Percentiles rank a stretch among this genome's conserved stretches.
Evolutionary conservation across 2,888 invertebrate species (phyloP).

Genomic region (Hesperia comma): DNA sequence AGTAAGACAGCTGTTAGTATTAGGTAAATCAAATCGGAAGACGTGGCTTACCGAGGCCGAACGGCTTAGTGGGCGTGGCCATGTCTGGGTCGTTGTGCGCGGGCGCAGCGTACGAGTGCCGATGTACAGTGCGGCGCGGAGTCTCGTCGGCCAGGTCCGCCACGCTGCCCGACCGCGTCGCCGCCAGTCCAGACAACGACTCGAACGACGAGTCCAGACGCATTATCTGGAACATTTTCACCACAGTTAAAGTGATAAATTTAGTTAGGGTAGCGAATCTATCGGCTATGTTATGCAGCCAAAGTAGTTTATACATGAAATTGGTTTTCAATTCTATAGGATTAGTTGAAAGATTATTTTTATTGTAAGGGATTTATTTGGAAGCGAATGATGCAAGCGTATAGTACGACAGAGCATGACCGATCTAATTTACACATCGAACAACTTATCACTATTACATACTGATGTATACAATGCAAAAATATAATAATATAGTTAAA

Average conservation of each 20-base stretch:
- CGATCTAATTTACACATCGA: constrained; percentile 5
- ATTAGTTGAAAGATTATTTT: neutral
- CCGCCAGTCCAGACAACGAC: constrained; percentile 86
- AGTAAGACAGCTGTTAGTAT: no score
- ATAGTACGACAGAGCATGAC: constrained; percentile 5
- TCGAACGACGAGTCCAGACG: constrained; percentile 91
- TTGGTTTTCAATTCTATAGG: neutral
- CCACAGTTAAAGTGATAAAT: no score
- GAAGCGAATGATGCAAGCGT: constrained; percentile 15
- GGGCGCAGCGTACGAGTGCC: constrained; percentile 85
- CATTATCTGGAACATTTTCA: constrained; percentile 85
- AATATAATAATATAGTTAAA: neutral
- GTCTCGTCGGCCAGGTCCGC: constrained; percentile 90
- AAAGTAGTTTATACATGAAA: neutral
- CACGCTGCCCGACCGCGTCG: constrained; percentile 92
- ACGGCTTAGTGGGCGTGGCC: constrained; percentile 88
- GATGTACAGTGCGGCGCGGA: constrained; percentile 69
- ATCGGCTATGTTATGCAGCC: neutral
- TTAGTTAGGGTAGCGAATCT: neutral
- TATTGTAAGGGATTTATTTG: neutral
- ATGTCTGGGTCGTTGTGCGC: constrained; percentile 80
- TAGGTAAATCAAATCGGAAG: neutral
- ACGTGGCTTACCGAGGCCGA: constrained; percentile 90
- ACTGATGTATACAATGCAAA: neutral
- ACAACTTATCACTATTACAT: neutral